Base-by-base conservation (phyloP, 1,140 invertebrate species). In the Brachionus plicatilis region DNA sequence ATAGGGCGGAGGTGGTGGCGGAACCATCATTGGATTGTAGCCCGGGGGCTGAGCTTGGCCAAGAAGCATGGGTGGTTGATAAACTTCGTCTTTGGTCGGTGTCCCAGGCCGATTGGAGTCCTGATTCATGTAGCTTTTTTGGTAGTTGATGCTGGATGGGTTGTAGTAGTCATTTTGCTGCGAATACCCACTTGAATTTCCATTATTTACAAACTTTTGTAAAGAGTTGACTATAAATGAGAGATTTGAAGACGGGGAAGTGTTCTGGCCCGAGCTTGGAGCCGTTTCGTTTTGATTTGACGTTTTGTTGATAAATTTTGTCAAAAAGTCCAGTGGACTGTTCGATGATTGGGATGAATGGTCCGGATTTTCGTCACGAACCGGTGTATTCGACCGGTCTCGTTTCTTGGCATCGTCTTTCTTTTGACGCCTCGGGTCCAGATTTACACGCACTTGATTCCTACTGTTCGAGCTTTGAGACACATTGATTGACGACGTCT, bases 201-300 rank as follows among this genome's bases (percentile, higher is more conserved):
- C 43, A 76, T 76, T 76, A 50, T 76, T 76, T 76, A 76, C 72
- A 76, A 76, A 76, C 24, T 76, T 76, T 76, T 76, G 72, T 68
- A 82, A 68, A 20, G 79, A 82, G n/a, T 47, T 82, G 17, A 82
- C 79, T 45, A 82, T 20, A 47, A 45, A 65, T 43, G 53, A 65
- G 6, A 82, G 33, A 82, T 82, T 82, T 43, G 79, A 82, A 37
- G 9, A 14, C 12, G 29, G 14, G 0, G 50, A 24, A 1, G 50
- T 56, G 20, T 0, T 53, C 4, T 47, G 17, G 50, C 17, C 20
- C 1, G 79, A 20, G 53, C 3, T 60, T 65, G 79, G 41, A 11
- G 43, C 17, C 4, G 8, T n/a, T 14, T 76, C 45, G n/a, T 7
- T 50, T 47, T 82, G 79, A 65, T 65, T 82, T 24, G 79, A 60